Evolutionary conservation across 2,797 vertebrate species (phyloP).

Genomic region (Valencia hispanica): DNA sequence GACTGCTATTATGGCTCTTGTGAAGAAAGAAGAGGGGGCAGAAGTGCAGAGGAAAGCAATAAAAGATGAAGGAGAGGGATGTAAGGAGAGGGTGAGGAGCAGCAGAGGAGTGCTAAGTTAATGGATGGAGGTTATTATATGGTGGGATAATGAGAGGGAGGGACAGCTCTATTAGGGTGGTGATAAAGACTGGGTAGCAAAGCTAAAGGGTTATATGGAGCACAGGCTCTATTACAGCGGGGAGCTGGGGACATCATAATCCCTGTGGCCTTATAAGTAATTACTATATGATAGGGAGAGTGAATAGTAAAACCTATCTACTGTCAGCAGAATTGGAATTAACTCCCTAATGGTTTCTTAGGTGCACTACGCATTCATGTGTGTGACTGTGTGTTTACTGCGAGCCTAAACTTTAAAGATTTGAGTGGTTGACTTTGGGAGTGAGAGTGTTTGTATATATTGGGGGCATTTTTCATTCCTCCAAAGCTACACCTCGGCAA

Average conservation of each 20-base stretch:
- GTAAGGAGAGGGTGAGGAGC: slow-evolving; percentile 33
- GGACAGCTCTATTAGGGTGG: slow-evolving; percentile 63
- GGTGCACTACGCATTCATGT: slow-evolving; percentile 33
- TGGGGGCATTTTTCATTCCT: slow-evolving; percentile 15
- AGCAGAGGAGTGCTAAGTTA: slow-evolving; percentile 48
- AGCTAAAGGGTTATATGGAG: slow-evolving; percentile 66
- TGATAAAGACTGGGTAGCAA: slow-evolving; percentile 50
- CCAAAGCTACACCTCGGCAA: not conserved
- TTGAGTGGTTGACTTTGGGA: slow-evolving; percentile 48
- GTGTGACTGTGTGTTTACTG: slow-evolving; percentile 25
- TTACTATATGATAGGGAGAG: slow-evolving; percentile 70
- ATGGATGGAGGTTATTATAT: slow-evolving; percentile 69
- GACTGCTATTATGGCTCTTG: slow-evolving; percentile 54
- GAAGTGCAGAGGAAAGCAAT: slow-evolving; percentile 25
- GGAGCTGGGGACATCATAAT: slow-evolving; percentile 72
- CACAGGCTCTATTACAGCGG: slow-evolving; percentile 67
- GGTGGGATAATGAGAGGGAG: slow-evolving; percentile 61
- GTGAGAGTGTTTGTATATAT: slow-evolving; percentile 21
- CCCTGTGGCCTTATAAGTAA: slow-evolving; percentile 75
- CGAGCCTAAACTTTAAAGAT: slow-evolving; percentile 34
- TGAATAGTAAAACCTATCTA: slow-evolving; percentile 64
- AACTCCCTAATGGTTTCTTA: slow-evolving; percentile 58
- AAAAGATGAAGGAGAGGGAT: slow-evolving; percentile 21
- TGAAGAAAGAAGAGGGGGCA: slow-evolving; percentile 42
- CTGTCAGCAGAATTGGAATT: slow-evolving; percentile 74